These are phyloP conservation scores for Myrmophylax atrothorax DNA, from an alignment of 2,113 vertebrate genomes.

Conservation along the genomic window DNA sequence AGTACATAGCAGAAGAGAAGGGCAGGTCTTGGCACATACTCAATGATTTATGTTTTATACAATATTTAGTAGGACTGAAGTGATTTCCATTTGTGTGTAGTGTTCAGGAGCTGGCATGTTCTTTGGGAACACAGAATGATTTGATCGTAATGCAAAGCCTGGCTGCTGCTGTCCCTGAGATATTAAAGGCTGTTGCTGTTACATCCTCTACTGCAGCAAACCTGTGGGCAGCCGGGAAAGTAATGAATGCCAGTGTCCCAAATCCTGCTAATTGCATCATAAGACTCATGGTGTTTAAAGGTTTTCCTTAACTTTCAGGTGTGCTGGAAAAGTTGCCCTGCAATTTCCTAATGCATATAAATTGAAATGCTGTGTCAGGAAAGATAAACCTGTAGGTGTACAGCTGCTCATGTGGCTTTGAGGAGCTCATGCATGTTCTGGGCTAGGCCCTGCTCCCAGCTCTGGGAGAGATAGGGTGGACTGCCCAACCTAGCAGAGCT, in stretches of 20 bases:
- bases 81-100: not conserved
- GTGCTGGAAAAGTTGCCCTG: not conserved
- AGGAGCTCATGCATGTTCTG: not conserved
- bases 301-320: not conserved
- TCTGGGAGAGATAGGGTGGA: not conserved
- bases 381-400: not conserved
- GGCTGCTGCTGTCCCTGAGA: not conserved
- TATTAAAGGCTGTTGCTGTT: constrained; percentile 11
- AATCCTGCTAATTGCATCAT: not conserved
- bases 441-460: not conserved
- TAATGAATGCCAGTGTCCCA: not conserved
- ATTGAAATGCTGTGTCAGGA: not conserved
- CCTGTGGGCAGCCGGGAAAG: not conserved
- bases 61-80: constrained; percentile 39
- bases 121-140: not conserved
- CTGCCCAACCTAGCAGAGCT: not conserved
- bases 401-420: not conserved
- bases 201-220: constrained; percentile 6
- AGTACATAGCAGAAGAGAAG: not conserved
- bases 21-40: not conserved
- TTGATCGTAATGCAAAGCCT: not conserved
- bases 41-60: constrained; percentile 51
- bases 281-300: not conserved
- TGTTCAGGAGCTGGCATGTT: not conserved
- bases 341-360: not conserved